Evolutionary conservation across 2,797 vertebrate genomes (phyloP).

Genomic region (Muraenolepis orangiensis): DNA sequence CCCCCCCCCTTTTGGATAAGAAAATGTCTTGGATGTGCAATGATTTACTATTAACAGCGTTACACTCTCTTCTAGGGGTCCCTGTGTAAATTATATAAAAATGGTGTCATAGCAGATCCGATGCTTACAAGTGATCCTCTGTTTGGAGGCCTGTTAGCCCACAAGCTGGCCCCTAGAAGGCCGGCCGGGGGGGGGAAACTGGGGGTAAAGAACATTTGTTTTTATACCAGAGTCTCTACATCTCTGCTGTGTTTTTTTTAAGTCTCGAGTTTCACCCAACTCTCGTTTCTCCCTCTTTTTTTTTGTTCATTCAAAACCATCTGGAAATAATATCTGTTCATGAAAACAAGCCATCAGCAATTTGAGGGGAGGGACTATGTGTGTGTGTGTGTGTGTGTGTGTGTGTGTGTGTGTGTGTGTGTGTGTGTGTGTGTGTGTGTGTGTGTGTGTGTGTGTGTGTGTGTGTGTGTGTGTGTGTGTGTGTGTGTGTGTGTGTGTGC

Average conservation of each 20-base stretch:
- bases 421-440: slow-evolving; percentile 15
- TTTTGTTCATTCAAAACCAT: slow-evolving; percentile 76
- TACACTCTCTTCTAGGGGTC: neutral
- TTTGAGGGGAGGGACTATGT: slow-evolving; percentile 57
- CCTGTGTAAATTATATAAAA: neutral
- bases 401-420: slow-evolving; percentile 13
- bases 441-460: slow-evolving; percentile 21
- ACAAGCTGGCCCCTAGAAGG: slow-evolving; percentile 50
- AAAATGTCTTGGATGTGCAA: neutral
- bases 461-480: slow-evolving; percentile 26
- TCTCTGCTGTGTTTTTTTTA: slow-evolving; percentile 70
- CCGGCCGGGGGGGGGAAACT: slow-evolving; percentile 43
- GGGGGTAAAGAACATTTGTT: slow-evolving; percentile 54
- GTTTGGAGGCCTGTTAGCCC: slow-evolving; percentile 56
- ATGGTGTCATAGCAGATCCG: slow-evolving; percentile 14
- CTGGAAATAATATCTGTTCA: slow-evolving; percentile 81
- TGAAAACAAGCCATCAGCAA: slow-evolving; percentile 76
- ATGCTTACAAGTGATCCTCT: slow-evolving; percentile 49
- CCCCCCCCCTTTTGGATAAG: neutral
- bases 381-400: slow-evolving; percentile 12
- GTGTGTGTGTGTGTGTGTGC: slow-evolving; percentile 13
- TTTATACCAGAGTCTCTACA: slow-evolving; percentile 53
- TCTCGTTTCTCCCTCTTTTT: slow-evolving; percentile 50
- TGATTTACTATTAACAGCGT: neutral
- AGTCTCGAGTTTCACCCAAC: slow-evolving; percentile 77